Evolutionary conservation across 1,140 invertebrate genomes (phyloP), one percentile per base, ranked within the genome.

Genomic region (Drosophila sulfurigaster): DNA sequence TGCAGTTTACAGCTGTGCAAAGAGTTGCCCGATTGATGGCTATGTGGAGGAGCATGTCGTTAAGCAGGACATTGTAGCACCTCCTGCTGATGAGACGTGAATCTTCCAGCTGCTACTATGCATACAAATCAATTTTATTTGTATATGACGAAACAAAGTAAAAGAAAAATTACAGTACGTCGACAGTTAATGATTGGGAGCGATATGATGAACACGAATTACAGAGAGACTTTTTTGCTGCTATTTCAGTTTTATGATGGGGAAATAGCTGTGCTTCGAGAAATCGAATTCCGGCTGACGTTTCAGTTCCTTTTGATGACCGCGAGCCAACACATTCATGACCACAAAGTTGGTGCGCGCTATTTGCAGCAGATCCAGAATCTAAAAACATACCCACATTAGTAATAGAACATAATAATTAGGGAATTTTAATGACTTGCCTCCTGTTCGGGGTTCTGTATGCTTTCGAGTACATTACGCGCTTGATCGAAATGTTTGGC

Each of bases 331-430:
- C 35, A 99, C 93, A 93, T 98, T 98, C 93, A 98, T 95, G 5
- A 99, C 98, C 70, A 99, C 96, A 92, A 98, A 98, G 94, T 99
- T 99, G 0, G 97, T 98, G 94, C 99, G 99, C 1, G 96, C 95
- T 57, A 99, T 96, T 94, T 97, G 97, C 4, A 99, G 93, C 45
- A 98, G 94, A 85, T 96, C 96, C 59, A 95, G 93, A 63, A 98
- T 95, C 97, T 99, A 93, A 38, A 95, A 57, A 5, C 2, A 38
- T 38, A 8, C 6, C 43, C 2, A n/a, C 5, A 4, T 43, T 6
- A 16, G 32, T n/a, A 20, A 7, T 46, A 46, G 13, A 3, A 25
- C 1, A n/a, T n/a, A n/a, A n/a, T n/a, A n/a, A 32, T 25, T 3
- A 3, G 20, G 5, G 0, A 63, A 4, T 8, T 15, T 20, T 0